Conservation (phyloP, 2,113 vertebrate species). For the Lepus americanus region DNA sequence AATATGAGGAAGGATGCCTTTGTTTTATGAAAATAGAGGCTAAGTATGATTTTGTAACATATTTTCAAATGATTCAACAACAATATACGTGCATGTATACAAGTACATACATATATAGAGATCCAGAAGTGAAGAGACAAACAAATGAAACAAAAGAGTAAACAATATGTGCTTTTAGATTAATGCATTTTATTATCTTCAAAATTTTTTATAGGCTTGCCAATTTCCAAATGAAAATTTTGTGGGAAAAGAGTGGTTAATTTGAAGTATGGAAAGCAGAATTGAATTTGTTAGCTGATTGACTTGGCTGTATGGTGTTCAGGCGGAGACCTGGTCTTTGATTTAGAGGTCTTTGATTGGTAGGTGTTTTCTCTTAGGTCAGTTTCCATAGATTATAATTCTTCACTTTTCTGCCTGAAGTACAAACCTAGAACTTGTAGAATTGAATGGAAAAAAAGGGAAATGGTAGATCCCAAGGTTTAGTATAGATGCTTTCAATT, state of each 20-base stretch:
- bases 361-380: not conserved
- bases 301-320: not conserved
- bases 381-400: not conserved
- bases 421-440: not conserved
- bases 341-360: not conserved
- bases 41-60: not conserved
- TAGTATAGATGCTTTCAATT: not conserved
- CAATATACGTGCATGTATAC: not conserved
- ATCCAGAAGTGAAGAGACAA: too few relatives aligned
- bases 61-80: not conserved
- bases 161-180: too few relatives aligned
- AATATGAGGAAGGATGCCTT: not conserved
- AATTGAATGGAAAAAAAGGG: not conserved
- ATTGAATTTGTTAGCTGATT: not conserved
- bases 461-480: not conserved
- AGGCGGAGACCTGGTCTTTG: not conserved
- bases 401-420: not conserved
- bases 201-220: too few relatives aligned
- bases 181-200: too few relatives aligned
- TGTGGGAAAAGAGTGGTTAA: not conserved
- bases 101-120: not conserved
- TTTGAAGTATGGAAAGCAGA: not conserved
- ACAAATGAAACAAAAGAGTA: too few relatives aligned
- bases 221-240: too few relatives aligned
- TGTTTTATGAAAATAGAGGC: not conserved